Evolutionary conservation across 64 coral and sea anemone genomes (phyloP).

Genomic region (Dendronephthya gigantea): DNA sequence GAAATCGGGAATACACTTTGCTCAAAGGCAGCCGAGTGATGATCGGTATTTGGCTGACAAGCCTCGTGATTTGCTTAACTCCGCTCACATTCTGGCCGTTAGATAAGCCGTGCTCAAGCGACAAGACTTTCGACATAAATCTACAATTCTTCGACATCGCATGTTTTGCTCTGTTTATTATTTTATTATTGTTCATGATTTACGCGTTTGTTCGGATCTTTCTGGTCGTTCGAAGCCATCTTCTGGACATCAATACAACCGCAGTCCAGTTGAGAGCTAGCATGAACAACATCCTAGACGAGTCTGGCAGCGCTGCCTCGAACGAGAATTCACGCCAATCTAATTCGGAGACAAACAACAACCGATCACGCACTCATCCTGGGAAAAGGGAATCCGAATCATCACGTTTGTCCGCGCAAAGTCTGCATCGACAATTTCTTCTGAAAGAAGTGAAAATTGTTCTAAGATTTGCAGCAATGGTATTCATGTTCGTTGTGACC

Average conservation of each 20-base stretch:
- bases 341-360: not conserved
- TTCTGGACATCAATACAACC: not conserved
- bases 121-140: not conserved
- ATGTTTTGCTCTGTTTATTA: not conserved
- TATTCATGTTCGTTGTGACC: not conserved
- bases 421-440: not conserved
- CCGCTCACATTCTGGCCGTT: not conserved
- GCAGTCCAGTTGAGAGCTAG: not conserved
- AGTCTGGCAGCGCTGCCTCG: not conserved
- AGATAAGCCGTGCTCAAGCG: not conserved
- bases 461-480: not conserved
- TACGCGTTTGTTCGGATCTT: not conserved
- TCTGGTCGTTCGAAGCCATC: not conserved
- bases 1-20: not conserved
- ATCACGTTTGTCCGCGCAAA: not conserved
- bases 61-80: not conserved
- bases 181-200: not conserved
- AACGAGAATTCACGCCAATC: not conserved
- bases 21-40: not conserved
- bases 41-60: not conserved
- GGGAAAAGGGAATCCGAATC: not conserved
- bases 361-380: not conserved
- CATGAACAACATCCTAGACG: not conserved
- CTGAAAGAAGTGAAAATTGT: not conserved
- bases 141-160: not conserved